Base-by-base conservation (phyloP, 1,140 invertebrate species). In the Atta cephalotes region DNA sequence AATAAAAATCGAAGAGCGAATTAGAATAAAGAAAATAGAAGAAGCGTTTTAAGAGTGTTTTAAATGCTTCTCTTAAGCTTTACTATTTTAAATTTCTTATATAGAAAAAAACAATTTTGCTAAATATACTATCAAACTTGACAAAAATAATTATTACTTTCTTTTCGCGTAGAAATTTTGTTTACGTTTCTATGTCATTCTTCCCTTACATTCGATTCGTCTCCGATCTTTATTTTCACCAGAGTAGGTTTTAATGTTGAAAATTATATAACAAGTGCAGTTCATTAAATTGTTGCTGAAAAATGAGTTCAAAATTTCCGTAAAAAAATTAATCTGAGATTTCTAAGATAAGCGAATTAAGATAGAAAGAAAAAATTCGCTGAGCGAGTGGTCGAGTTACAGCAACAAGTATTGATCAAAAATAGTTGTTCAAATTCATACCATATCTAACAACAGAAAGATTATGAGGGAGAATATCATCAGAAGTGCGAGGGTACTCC, bases 401-500 rank as follows among this genome's bases (percentile, higher is more conserved):
- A 31, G 79, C 53, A 62, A 62, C 70, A 84, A 65, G 58, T 81
- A 81, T 71, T 21, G 65, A 81, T 71, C 49, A 14, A 18, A 35
- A 65, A 14, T 0, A 31, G 49, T 14, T 63, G 58, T 60, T 14
- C 39, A 21, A 62, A 49, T 65, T 28, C 78, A 84, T 76, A 95
- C 95, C 94, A 94, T 95, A 39, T 95, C 95, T 18, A 95, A 93
- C 35, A 95, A 89, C 65, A 95, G 79, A 86, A 95, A 95, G 31
- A 93, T 87, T 28, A 90, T 89, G 56, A 95, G 91, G 1, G 95
- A 95, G 85, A 93, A 94, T n/a, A 93, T 94, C 95, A 95, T 95
- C 6, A 95, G 88, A 1, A 95, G 70, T 0, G 94, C 94, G 1
- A 95, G 92, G 4, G 93, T 93, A 63, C 94, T 91, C 78, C 94